Evolutionary conservation across 2,113 vertebrate species (phyloP).

Genomic region (Chionis minor): DNA sequence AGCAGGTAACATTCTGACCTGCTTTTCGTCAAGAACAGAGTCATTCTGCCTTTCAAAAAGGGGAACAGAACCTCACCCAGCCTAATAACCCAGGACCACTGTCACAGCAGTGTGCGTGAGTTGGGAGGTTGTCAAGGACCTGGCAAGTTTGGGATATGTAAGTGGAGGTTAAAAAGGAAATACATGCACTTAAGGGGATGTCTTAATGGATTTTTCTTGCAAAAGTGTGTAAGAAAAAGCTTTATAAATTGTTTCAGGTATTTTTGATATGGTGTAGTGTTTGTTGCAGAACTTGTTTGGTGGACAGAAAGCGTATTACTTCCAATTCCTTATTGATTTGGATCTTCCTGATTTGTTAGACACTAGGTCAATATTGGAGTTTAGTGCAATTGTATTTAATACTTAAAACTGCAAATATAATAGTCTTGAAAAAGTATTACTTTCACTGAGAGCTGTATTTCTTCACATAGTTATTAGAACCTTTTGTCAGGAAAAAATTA

Average conservation of each 20-base stretch:
- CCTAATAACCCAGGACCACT: background rate
- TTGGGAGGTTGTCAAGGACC: background rate
- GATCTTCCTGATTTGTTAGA: background rate
- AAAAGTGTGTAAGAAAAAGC: background rate
- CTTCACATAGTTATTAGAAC: background rate
- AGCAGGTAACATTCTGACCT: background rate
- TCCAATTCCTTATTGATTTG: background rate
- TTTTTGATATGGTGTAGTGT: background rate
- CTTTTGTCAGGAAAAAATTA: background rate
- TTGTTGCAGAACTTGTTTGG: background rate
- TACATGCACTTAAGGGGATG: background rate
- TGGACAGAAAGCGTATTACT: background rate
- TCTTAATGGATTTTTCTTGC: background rate
- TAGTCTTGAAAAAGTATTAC: background rate
- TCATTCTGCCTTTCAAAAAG: background rate
- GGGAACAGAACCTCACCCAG: background rate
- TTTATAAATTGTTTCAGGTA: background rate
- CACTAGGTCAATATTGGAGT: background rate
- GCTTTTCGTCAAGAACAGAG: background rate
- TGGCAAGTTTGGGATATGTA: background rate
- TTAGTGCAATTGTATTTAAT: background rate
- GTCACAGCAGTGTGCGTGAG: accelerated
- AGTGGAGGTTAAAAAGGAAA: background rate
- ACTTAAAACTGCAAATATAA: background rate
- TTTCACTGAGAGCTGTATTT: background rate